Evolutionary conservation across 2,797 vertebrate genomes (phyloP), one percentile per base, ranked within the genome.

Genomic region (Pangasius sanitwongsei): DNA sequence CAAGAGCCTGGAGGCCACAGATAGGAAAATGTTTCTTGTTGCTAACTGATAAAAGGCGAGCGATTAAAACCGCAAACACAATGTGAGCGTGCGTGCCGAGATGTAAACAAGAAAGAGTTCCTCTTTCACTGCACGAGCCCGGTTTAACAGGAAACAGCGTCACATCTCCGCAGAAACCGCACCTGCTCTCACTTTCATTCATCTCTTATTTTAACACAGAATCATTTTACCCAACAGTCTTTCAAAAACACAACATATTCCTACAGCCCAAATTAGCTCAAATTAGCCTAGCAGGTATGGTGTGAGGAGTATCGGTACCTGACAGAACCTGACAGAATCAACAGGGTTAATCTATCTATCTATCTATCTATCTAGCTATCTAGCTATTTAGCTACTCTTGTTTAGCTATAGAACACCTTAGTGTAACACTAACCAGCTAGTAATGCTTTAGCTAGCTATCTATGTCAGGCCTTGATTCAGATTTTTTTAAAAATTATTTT

Each of bases 111-210:
- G 70, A 87, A 53, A 59, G 25, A 86, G 65, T 87, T 89, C 87
- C 87, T 90, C 87, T 91, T 89, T 87, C 74, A 23, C 53, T 87
- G 77, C 78, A 78, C 78, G 61, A 85, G 85, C 83, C 70, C 48
- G 87, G 77, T 57, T 85, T 34, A 48, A 80, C 48, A 89, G 92
- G 90, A 92, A 92, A 87, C 90, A 82, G 90, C 77, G 75, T 90
- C 88, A 90, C 23, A 53, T 87, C 86, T 86, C 93, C 90, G 81
- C 92, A 90, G 87, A 89, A 91, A 92, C 87, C 89, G 84, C 90
- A 84, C 88, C 59, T 87, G 86, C 75, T 83, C 87, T 80, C 55
- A 88, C 90, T 90, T 91, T 90, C 90, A 89, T 92, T 91, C 85
- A 87, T 65, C 65, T 67, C 53, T 13, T 85, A 31, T 53, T 34